Evolutionary conservation across 2,888 invertebrate genomes (phyloP).

Genomic region (Mesoligia furuncula): DNA sequence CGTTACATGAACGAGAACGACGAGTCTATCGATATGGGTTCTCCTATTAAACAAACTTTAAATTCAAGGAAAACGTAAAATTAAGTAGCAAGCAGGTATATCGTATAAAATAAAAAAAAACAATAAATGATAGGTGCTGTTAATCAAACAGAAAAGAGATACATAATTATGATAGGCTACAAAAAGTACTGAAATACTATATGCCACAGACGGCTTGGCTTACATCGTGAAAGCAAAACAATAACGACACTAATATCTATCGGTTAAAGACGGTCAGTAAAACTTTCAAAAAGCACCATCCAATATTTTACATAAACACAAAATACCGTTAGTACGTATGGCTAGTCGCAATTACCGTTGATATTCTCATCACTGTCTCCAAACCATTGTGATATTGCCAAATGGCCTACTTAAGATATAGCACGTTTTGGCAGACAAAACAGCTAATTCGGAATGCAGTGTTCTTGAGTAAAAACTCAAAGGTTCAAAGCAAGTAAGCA

Average conservation of each 20-base stretch:
- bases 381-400: slow-evolving; percentile 54
- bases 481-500: slow-evolving; percentile 26
- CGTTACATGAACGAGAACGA: neutral
- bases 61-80: neutral
- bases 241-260: slow-evolving; percentile 10
- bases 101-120: neutral
- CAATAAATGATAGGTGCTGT: neutral
- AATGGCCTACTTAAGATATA: slow-evolving; percentile 62
- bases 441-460: slow-evolving; percentile 54
- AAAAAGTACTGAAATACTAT: slow-evolving; percentile 4
- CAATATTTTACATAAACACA: slow-evolving; percentile 27
- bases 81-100: neutral
- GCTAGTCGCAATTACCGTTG: slow-evolving; percentile 44
- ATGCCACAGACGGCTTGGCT: neutral
- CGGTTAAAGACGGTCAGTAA: neutral
- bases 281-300: slow-evolving; percentile 17
- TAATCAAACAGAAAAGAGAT: neutral
- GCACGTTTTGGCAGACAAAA: slow-evolving; percentile 52
- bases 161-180: neutral
- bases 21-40: neutral
- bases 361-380: slow-evolving; percentile 63
- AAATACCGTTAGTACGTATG: slow-evolving; percentile 41
- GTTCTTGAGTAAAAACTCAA: slow-evolving; percentile 47
- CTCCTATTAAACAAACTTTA: neutral
- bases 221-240: slow-evolving; percentile 20